Conservation (phyloP, 2,888 invertebrate genomes). For the Trissoscelio sp. region DNA sequence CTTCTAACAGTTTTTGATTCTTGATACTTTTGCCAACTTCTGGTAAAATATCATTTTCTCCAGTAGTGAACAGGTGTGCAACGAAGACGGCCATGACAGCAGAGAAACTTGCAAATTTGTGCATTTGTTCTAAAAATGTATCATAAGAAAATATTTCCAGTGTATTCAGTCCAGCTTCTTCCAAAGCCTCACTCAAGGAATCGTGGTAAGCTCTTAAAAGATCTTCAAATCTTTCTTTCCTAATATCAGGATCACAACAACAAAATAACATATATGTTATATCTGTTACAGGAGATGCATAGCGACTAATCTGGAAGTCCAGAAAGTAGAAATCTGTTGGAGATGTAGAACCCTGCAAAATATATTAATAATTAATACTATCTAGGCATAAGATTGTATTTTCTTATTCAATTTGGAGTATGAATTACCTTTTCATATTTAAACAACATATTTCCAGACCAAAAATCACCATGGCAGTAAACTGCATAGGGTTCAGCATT, state of each 20-base stretch:
- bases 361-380: neutral
- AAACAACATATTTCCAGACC: conserved; percentile 73
- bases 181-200: conserved; percentile 72
- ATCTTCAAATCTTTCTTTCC: conserved; percentile 74
- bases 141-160: conserved; percentile 75
- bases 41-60: conserved; percentile 70
- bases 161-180: conserved; percentile 73
- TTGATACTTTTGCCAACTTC: conserved; percentile 54
- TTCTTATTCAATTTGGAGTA: too few species aligned
- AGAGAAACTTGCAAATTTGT: conserved; percentile 74
- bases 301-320: conserved; percentile 73
- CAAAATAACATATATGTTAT: conserved; percentile 79
- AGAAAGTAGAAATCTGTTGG: conserved; percentile 68
- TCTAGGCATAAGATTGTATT: too few species aligned
- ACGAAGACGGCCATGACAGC: conserved; percentile 73
- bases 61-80: conserved; percentile 72
- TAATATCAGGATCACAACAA: conserved; percentile 74
- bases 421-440: conserved; percentile 70
- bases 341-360: conserved; percentile 57
- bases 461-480: conserved; percentile 71
- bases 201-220: conserved; percentile 77
- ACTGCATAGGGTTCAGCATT: conserved; percentile 72
- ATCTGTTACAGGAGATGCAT: conserved; percentile 75
- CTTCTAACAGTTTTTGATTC: conserved; percentile 1
- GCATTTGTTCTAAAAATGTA: conserved; percentile 74